These are phyloP conservation scores for Zaprionus capensis DNA, from an alignment of 1,140 invertebrate genomes.

Conservation along the genomic window DNA sequence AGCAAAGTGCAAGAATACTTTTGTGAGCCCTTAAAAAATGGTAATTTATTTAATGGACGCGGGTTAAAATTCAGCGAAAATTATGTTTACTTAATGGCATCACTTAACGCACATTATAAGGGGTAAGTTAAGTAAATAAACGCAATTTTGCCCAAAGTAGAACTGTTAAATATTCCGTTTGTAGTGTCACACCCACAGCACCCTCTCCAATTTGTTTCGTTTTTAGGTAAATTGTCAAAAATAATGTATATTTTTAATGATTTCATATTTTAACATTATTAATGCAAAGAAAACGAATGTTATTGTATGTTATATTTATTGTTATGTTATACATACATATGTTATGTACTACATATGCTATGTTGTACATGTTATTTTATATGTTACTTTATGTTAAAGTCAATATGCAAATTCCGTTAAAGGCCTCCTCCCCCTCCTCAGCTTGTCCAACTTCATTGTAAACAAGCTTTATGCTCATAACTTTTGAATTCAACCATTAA, in stretches of 20 bases:
- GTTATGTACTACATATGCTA: too few species aligned
- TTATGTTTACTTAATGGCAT: background rate
- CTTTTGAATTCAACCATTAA: background rate
- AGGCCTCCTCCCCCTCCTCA: background rate
- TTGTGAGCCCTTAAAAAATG: conserved; percentile 4
- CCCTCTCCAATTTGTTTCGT: too few species aligned
- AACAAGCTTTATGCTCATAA: conserved; percentile 3
- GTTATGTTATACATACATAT: too few species aligned
- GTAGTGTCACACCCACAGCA: too few species aligned
- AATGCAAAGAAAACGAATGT: too few species aligned
- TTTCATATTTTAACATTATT: too few species aligned
- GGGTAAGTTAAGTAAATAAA: background rate
- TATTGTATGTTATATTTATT: too few species aligned
- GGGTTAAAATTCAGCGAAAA: background rate
- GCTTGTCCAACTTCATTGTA: background rate
- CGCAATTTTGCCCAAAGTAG: background rate
- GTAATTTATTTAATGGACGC: background rate
- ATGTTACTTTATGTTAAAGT: background rate
- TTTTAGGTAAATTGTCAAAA: too few species aligned
- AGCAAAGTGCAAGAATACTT: background rate
- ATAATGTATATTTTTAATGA: too few species aligned
- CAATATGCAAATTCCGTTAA: background rate
- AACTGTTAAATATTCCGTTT: background rate
- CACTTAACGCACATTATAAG: conserved; percentile 14
- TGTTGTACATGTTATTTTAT: too few species aligned